Evolutionary conservation across 53 echinoderm and acorn worm genomes (phyloP).

Genomic region (Holothuria scabra): DNA sequence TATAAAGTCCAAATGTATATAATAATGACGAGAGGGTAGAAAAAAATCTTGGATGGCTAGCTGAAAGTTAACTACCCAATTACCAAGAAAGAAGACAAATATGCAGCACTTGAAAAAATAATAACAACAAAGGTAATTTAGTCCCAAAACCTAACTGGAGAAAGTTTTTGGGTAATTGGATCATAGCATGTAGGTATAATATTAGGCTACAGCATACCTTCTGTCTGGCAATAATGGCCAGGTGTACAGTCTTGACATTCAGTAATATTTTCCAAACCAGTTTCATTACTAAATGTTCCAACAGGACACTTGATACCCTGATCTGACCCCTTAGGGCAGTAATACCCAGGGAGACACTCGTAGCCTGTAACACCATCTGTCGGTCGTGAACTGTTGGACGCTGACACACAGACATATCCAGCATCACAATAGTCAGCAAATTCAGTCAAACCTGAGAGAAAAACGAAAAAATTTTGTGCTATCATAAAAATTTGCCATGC

Average conservation of each 20-base stretch:
- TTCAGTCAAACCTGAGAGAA: constrained; percentile 48
- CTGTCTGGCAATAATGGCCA: constrained; percentile 82
- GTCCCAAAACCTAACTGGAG: too few relatives aligned
- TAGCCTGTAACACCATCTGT: constrained; percentile 87
- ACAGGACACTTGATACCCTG: constrained; percentile 93
- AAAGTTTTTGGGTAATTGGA: too few relatives aligned
- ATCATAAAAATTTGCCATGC: neutral
- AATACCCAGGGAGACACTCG: constrained; percentile 91
- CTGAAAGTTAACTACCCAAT: too few relatives aligned
- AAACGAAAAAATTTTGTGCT: neutral
- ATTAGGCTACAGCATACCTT: constrained; percentile 56
- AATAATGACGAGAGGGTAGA: too few relatives aligned
- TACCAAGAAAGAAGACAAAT: too few relatives aligned
- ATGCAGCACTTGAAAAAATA: too few relatives aligned
- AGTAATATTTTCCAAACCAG: constrained; percentile 91
- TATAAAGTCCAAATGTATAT: too few relatives aligned
- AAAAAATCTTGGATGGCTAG: too few relatives aligned
- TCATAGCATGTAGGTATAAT: too few relatives aligned
- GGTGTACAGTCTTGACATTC: constrained; percentile 91
- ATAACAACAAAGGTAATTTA: too few relatives aligned
- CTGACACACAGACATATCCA: constrained; percentile 92
- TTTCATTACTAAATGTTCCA: constrained; percentile 90
- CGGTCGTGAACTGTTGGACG: constrained; percentile 82
- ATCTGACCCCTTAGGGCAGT: constrained; percentile 93
- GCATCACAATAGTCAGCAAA: constrained; percentile 92